Evolutionary conservation across 2,888 invertebrate genomes (phyloP).

Genomic region (Alviniconcha strummeri): DNA sequence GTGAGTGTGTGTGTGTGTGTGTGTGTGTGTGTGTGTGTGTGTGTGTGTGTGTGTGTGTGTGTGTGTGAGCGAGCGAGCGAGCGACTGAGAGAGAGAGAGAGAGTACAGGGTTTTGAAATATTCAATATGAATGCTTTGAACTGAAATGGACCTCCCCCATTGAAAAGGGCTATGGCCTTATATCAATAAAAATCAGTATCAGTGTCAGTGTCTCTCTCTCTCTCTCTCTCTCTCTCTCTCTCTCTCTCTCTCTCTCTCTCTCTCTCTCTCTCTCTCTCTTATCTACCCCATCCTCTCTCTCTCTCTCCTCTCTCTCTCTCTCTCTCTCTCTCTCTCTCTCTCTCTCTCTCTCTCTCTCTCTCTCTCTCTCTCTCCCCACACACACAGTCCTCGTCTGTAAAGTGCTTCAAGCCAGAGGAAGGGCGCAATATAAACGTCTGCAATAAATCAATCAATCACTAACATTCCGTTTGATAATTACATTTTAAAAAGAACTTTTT

Average conservation of each 20-base stretch:
- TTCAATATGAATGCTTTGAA: too few species aligned
- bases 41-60: neutral
- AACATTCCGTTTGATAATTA: too few species aligned
- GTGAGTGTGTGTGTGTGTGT: neutral
- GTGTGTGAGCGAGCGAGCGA: neutral
- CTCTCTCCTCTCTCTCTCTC: neutral
- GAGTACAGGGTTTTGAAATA: too few species aligned
- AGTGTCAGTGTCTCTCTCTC: neutral
- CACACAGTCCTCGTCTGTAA: too few species aligned
- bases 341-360: neutral
- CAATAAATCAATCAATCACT: too few species aligned
- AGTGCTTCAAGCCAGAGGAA: too few species aligned
- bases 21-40: neutral
- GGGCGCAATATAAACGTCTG: too few species aligned
- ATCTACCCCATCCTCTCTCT: slow-evolving; percentile 4
- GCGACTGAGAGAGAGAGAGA: too few species aligned
- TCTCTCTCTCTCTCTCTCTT: neutral
- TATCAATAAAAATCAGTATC: too few species aligned
- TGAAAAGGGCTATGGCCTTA: too few species aligned
- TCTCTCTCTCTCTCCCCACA: neutral
- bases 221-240: neutral
- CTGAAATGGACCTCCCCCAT: too few species aligned
- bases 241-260: slow-evolving; percentile 7
- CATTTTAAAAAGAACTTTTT: too few species aligned
- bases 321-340: neutral